Base-by-base conservation (phyloP, 2,888 invertebrate genomes). In the Antitype chi region DNA sequence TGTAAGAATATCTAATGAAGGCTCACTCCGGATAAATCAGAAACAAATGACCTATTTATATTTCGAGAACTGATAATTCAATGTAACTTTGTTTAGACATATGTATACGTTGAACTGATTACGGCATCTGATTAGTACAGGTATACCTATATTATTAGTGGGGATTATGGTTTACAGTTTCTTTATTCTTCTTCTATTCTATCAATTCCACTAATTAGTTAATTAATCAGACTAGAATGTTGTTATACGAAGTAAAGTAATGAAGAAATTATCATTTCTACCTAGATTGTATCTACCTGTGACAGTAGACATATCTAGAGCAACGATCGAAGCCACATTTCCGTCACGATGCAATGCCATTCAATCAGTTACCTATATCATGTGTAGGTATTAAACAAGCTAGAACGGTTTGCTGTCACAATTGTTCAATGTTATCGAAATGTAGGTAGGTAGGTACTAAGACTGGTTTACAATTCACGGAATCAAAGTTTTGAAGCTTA, bases 21-120 rank as follows among this genome's bases (percentile, higher is more conserved):
- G 13, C 32, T 57, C 20, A 43, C 38, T n/a, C 6, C n/a, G 23
- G 25, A 47, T 70, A 55, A 64, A 66, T 70, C 32, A 68, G 38
- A 82, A 55, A 23, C n/a, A 62, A 82, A 71, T 70, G 13, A 52
- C 52, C 66, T 57, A 62, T 62, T 79, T 74, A 63, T 66, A 38
- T 73, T 73, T 69, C 17, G 17, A 20, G 66, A 52, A 62, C 32
- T 73, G 59, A 78, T 60, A 25, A 66, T 72, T 78, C 52, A 57
- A n/a, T 69, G 68, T 67, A 23, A 49, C 60, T 49, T 77, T 23
- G 43, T 43, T 38, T 28, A 38, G 20, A 68, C 9, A 3, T 25
- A n/a, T 67, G 5, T 25, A n/a, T 67, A 53, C 52, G 9, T 69
- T 49, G 59, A 68, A 71, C 53, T 64, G 53, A 52, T 64, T 64